A percentile compares a stretch with the other conserved stretches of the same genome.
Evolutionary conservation across 2,113 vertebrate species (phyloP).

Genomic region (Centropus bengalensis): DNA sequence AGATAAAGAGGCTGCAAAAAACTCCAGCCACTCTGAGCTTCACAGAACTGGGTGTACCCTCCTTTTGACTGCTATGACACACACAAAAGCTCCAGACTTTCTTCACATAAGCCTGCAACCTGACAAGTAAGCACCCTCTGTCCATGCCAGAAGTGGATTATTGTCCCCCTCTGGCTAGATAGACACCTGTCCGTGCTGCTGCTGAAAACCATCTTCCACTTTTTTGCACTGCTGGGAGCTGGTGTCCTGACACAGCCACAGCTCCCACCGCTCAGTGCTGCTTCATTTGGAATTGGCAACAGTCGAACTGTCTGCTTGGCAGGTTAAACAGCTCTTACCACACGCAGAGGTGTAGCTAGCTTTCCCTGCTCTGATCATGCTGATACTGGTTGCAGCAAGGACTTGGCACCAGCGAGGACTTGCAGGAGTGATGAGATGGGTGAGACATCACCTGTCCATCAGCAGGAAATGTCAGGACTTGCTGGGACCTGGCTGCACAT

Average conservation of each 20-base stretch:
- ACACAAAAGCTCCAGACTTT: neutral
- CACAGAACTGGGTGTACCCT: neutral
- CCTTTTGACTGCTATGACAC: neutral
- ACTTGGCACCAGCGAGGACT: rapidly evolving
- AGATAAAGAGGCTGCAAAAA: neutral
- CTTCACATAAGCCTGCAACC: neutral
- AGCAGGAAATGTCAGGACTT: neutral
- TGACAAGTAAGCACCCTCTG: rapidly evolving
- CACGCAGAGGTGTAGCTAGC: neutral
- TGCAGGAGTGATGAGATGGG: rapidly evolving
- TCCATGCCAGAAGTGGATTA: too few species aligned
- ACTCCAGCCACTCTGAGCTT: neutral
- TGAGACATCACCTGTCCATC: neutral
- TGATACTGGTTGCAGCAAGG: neutral
- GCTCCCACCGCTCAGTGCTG: neutral
- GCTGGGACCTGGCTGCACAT: neutral
- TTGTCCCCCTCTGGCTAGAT: neutral
- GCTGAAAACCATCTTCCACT: too few species aligned
- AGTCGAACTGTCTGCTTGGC: neutral
- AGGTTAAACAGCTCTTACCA: neutral
- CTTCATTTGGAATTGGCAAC: neutral
- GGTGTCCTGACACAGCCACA: too few species aligned
- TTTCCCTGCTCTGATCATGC: neutral
- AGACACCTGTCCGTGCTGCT: neutral
- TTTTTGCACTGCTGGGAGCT: neutral